A percentile compares a stretch with the other conserved stretches of the same genome.
phyloP scores from a whole-genome alignment of 1,140 invertebrate genomes.

The Pachypsylla venusta region DNA sequence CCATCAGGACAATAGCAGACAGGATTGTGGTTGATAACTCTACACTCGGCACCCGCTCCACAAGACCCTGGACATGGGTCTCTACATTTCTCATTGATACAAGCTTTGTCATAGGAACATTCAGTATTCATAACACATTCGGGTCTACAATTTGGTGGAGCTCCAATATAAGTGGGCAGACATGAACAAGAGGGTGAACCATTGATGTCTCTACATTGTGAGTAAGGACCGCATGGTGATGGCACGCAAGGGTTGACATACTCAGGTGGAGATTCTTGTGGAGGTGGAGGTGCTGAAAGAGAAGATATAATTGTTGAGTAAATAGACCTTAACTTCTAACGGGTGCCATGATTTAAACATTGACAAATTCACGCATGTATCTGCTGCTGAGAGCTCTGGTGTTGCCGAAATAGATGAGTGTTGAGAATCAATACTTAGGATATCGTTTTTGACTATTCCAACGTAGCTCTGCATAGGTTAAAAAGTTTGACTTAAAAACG shows the following conservation, averaged over 20 bases:
- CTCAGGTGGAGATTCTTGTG: slow-evolving; percentile 21
- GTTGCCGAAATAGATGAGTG: too few species aligned
- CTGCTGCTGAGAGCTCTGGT: too few species aligned
- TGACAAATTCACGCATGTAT: too few species aligned
- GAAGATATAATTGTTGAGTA: too few species aligned
- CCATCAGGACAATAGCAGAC: slow-evolving; percentile 45
- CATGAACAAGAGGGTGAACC: slow-evolving; percentile 45
- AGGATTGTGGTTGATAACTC: slow-evolving; percentile 31
- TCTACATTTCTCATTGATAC: slow-evolving; percentile 44
- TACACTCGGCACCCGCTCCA: slow-evolving; percentile 30
- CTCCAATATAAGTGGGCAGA: slow-evolving; percentile 38
- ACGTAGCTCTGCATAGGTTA: too few species aligned
- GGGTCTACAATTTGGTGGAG: slow-evolving; percentile 44
- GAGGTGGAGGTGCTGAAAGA: slow-evolving; percentile 15
- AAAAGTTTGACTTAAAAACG: too few species aligned
- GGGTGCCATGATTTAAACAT: too few species aligned
- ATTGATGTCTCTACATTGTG: slow-evolving; percentile 40
- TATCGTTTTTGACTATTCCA: too few species aligned
- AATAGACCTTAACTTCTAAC: too few species aligned
- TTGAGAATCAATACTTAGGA: too few species aligned
- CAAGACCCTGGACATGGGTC: slow-evolving; percentile 39
- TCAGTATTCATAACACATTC: slow-evolving; percentile 48
- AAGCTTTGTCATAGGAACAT: slow-evolving; percentile 42
- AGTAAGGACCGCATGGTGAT: slow-evolving; percentile 50
- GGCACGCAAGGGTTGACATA: slow-evolving; percentile 44